Conservation (phyloP, 2,797 vertebrate species). For the Lithobates pipiens region DNA sequence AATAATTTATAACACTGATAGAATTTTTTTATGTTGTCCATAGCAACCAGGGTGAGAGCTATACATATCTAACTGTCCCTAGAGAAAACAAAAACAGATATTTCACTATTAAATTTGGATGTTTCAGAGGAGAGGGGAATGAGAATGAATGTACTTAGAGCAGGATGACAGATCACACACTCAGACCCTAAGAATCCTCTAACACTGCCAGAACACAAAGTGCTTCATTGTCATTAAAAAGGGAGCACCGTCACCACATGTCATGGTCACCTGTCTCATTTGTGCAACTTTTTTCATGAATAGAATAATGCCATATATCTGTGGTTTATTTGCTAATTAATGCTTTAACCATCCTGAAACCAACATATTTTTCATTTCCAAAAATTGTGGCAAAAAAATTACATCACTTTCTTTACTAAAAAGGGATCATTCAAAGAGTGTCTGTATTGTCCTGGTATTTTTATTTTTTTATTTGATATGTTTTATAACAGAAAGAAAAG, state of each 20-base stretch:
- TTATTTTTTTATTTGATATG: no score
- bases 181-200: neutral
- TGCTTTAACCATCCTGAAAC: no score
- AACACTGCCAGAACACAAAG: neutral
- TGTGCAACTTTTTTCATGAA: neutral
- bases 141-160: neutral
- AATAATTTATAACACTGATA: no score
- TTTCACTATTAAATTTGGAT: neutral
- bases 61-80: neutral
- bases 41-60: neutral
- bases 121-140: neutral
- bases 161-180: no score
- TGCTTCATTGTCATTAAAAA: neutral
- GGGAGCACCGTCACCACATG: neutral
- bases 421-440: no score
- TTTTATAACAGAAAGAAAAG: no score
- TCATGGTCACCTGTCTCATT: neutral
- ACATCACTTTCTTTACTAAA: no score
- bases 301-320: neutral
- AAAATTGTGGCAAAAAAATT: no score
- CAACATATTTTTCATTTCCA: no score
- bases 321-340: no score
- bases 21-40: neutral
- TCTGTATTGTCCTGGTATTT: no score
- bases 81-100: neutral